Base-by-base conservation (phyloP, 1,140 invertebrate genomes). In the Pseudomyrmex sp. region DNA sequence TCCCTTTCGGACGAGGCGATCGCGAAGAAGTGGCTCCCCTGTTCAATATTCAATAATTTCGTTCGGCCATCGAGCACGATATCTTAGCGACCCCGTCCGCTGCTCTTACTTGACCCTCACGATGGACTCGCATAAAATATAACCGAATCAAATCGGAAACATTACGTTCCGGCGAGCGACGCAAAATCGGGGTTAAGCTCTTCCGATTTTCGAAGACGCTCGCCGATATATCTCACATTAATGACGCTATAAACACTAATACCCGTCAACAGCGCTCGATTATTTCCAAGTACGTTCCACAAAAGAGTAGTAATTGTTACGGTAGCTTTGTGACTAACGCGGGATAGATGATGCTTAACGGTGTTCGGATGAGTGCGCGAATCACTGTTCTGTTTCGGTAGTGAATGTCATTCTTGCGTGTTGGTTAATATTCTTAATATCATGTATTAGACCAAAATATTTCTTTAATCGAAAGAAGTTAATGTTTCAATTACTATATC, bases 21-120 rank as follows among this genome's bases (percentile, higher is more conserved):
- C 70, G 46, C 44, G 75, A 88, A 88, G 87, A 88, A 88, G 85
- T 80, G 84, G 70, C 77, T 35, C 56, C 63, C 62, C 59, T 87
- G 77, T 79, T 93, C 89, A 84, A 92, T 92, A 92, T 91, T 92
- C 91, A 90, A 91, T 92, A 92, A 91, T 91, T 35, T 90, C 89
- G 73, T 52, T 63, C 74, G 44, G 23, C 66, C 59, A 23, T 54
- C 79, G 84, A 65, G 48, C 70, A 77, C 58, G 58, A 63, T 23
- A 56, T 58, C n/a, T 61, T 50, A 66, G 26, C 46, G 46, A 7
- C 76, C 79, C 75, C 20, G 18, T 58, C 12, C 77, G 83, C 82
- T 82, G 62, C 79, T 80, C n/a, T 35, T 35, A 35, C 8, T 10
- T 54, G 82, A 84, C 76, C 80, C 86, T 65, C 74, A 13, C 74